Percentiles rank a stretch among this genome's conserved stretches.
Evolutionary conservation across 2,888 invertebrate genomes (phyloP).

Genomic region (Ramazzottius varieornatus): DNA sequence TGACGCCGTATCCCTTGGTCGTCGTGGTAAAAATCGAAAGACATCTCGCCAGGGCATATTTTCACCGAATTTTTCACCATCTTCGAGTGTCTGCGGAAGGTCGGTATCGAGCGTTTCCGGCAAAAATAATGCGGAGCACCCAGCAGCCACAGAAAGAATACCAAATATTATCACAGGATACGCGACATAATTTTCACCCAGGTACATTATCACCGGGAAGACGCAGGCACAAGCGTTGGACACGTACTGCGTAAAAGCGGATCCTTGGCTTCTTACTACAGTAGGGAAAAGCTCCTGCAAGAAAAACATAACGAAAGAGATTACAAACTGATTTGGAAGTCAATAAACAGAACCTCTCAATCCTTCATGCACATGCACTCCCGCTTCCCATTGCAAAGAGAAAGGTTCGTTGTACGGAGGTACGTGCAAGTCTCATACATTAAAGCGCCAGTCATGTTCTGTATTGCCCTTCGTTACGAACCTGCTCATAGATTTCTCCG

Average conservation of each 20-base stretch:
- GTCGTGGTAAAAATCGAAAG: too few relatives aligned
- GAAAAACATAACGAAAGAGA: background rate
- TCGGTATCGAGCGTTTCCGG: slow-evolving; percentile 3
- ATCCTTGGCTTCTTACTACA: background rate
- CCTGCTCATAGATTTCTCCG: slow-evolving; percentile 2
- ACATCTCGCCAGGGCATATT: background rate
- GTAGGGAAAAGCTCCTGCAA: background rate
- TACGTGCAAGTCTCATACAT: too few relatives aligned
- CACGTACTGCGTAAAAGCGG: background rate
- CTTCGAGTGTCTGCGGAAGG: background rate
- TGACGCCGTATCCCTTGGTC: too few relatives aligned
- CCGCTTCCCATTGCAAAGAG: too few relatives aligned
- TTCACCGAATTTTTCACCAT: slow-evolving; percentile 1
- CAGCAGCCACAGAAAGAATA: background rate
- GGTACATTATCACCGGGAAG: background rate
- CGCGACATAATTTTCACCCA: background rate
- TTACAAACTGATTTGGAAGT: background rate
- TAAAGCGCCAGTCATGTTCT: too few relatives aligned
- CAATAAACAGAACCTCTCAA: background rate
- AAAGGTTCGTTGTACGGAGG: too few relatives aligned
- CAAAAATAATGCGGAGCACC: background rate
- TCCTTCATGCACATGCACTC: too few relatives aligned
- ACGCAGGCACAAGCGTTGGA: background rate
- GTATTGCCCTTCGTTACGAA: too few relatives aligned
- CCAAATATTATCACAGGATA: slow-evolving; percentile 4